These are phyloP conservation scores for Spongilla lacustris DNA, from an alignment of 37 sponge, comb jelly and placozoan genomes.

Conservation along the genomic window DNA sequence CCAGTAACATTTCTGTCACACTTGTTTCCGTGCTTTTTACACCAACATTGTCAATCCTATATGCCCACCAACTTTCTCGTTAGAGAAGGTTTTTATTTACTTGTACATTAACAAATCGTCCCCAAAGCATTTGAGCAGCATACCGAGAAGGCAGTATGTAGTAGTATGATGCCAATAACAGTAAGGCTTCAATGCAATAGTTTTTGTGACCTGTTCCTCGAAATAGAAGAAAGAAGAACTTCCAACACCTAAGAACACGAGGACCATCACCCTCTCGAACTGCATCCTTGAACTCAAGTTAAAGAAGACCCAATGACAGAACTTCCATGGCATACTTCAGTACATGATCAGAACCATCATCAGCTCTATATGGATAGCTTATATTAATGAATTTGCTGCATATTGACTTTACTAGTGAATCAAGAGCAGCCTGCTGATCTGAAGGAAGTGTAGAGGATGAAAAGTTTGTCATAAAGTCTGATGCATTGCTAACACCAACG, in stretches of 20 bases:
- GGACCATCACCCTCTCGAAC: slow-evolving; percentile 25
- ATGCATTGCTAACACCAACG: neutral
- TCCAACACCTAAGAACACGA: slow-evolving; percentile 7
- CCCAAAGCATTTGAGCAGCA: neutral
- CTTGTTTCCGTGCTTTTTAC: too few species aligned
- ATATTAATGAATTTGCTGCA: too few species aligned
- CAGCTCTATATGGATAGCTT: too few species aligned
- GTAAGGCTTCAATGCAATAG: slow-evolving; percentile 1
- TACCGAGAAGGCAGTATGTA: neutral
- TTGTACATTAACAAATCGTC: slow-evolving; percentile 28
- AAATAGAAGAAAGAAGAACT: slow-evolving; percentile 10
- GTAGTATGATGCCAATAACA: neutral
- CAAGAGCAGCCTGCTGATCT: too few species aligned
- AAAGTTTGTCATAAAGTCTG: too few species aligned
- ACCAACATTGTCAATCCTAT: too few species aligned
- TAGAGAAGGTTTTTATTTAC: too few species aligned
- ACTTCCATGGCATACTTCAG: slow-evolving; percentile 3
- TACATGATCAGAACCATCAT: neutral
- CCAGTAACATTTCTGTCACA: too few species aligned
- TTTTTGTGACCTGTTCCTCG: slow-evolving; percentile 1
- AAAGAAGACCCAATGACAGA: slow-evolving; percentile 1
- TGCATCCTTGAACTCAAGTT: slow-evolving; percentile 3
- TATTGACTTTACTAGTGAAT: too few species aligned
- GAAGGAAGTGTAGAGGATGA: too few species aligned
- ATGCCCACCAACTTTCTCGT: too few species aligned